A percentile compares a stretch with the other conserved stretches of the same genome.
Conservation (phyloP, 2,797 vertebrate species). For the Stomatorhinus walkeri region DNA sequence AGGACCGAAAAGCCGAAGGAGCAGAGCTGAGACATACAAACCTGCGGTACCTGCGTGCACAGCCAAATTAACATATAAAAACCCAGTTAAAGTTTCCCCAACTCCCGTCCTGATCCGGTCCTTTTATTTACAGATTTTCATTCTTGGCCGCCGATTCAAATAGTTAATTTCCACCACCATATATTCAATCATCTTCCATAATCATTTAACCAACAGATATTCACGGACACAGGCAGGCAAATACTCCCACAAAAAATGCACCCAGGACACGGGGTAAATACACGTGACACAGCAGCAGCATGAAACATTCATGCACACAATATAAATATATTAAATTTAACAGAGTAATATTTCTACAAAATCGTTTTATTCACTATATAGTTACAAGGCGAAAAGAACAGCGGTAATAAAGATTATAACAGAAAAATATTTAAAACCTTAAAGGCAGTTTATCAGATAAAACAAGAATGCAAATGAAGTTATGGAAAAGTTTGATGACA, state of each 20-base stretch:
- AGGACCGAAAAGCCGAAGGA: not conserved
- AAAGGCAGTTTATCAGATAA: slow-evolving; percentile 2
- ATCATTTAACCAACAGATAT: not conserved
- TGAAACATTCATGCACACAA: not conserved
- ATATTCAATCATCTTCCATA: not conserved
- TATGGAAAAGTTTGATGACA: not conserved
- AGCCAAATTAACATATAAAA: not conserved
- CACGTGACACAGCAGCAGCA: not conserved
- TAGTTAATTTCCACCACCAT: not conserved
- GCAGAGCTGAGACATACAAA: not conserved
- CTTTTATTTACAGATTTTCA: not conserved
- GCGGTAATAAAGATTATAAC: not conserved
- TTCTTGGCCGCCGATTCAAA: not conserved
- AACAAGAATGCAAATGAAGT: not conserved
- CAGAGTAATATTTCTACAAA: not conserved
- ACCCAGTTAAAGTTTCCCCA: not conserved
- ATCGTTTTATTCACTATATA: slow-evolving; percentile 1
- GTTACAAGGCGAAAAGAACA: not conserved
- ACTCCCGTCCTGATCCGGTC: not conserved
- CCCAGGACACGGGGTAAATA: not conserved
- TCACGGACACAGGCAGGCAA: not conserved
- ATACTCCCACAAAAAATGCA: not conserved
- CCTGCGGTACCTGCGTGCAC: not conserved
- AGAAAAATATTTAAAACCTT: not conserved
- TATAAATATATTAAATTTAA: not conserved